Evolutionary conservation across 2,888 invertebrate genomes (phyloP), one percentile per base, ranked within the genome.

Genomic region (Timandra comae): DNA sequence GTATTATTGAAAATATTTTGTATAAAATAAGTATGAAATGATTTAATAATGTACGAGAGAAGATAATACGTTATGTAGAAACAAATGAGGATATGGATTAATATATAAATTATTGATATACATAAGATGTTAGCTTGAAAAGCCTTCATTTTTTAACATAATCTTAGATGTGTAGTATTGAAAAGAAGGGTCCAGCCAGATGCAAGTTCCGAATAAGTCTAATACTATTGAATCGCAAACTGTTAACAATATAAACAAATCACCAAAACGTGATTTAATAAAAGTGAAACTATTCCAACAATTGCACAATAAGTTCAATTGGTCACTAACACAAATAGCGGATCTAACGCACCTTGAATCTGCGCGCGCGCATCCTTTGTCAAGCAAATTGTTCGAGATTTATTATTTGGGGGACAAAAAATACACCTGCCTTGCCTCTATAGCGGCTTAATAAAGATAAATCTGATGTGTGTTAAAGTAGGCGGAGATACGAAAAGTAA

Each of bases 351-450:
- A 67, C 62, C 58, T 56, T 62, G 56, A 35, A 41, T 39, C 40
- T 56, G 55, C 61, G 61, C 60, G 55, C 57, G 46, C 55, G 56
- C 52, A 49, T 35, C 52, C 43, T 55, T 67, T 67, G 63, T 66
- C 37, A 33, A 20, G 38, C 43, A 62, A 69, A 69, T 69, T 63
- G 58, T 56, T 53, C 41, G 41, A 56, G 43, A 62, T 55, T 47
- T 61, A 58, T 54, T 58, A 57, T 62, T 47, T 42, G 51, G 56
- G 44, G 46, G 42, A 42, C 38, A 41, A 47, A 42, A 52, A 30
- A 39, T 37, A 56, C 59, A 71, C 64, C 69, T 68, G 69, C 61
- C 35, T 38, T 12, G 28, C 21, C 32, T 33, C 31, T 34, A 33
- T 30, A 23, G 29, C 20, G 12, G 28, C 27, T 27, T 12, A 27